These are phyloP conservation scores for Propsilocerus akamusi DNA, from an alignment of 1,140 invertebrate genomes.

Conservation along the genomic window DNA sequence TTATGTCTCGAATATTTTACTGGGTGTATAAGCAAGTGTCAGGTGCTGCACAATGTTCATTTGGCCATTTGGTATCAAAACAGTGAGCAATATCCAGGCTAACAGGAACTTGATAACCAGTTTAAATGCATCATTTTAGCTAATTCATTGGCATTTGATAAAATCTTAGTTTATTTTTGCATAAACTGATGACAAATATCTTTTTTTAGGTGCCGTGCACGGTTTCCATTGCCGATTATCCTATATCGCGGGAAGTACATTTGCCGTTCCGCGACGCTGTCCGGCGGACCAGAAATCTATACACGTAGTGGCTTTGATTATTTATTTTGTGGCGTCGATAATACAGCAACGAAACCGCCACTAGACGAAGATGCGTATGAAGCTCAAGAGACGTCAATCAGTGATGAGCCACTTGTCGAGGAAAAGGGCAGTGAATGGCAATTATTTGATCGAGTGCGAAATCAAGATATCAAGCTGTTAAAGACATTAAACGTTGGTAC, in stretches of 20 bases:
- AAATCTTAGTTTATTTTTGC: conserved; percentile 6
- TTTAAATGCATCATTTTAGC: too few species aligned
- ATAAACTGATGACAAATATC: not conserved
- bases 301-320: conserved; percentile 39
- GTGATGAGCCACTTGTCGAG: not conserved
- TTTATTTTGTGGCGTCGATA: conserved; percentile 25
- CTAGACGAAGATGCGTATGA: conserved; percentile 1
- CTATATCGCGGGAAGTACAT: conserved; percentile 56
- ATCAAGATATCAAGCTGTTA: conserved; percentile 51
- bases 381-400: not conserved
- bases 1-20: too few species aligned
- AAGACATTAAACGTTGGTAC: conserved; percentile 52
- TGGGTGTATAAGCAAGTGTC: too few species aligned
- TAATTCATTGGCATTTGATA: conserved; percentile 6
- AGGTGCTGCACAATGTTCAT: too few species aligned
- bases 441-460: conserved; percentile 15
- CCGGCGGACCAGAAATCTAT: conserved; percentile 57
- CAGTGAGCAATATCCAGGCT: too few species aligned
- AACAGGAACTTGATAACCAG: too few species aligned
- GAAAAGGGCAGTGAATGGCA: conserved; percentile 8
- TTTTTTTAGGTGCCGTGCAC: conserved; percentile 40
- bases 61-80: too few species aligned
- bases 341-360: conserved; percentile 11
- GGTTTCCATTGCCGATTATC: conserved; percentile 66
- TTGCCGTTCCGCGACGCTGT: conserved; percentile 47